Percentiles rank a stretch among this genome's conserved stretches.
Conservation (phyloP, 2,797 vertebrate species). For the Synaphobranchus kaupii region DNA sequence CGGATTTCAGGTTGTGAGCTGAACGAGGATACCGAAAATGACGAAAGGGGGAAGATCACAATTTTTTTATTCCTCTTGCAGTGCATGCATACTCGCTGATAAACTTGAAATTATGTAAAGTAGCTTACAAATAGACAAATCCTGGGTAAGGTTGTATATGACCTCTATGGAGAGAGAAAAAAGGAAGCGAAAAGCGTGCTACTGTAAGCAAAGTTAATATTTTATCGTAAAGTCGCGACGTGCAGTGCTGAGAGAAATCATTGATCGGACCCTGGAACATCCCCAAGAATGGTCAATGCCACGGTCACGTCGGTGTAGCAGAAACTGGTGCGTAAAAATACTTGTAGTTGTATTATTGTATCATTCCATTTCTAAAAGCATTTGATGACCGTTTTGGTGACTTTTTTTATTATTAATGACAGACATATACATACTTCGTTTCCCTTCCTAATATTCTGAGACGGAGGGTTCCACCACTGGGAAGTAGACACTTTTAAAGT, state of each 20-base stretch:
- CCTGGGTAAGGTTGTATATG: background rate
- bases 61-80: background rate
- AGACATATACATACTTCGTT: too few species aligned
- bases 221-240: background rate
- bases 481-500: too few species aligned
- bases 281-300: background rate
- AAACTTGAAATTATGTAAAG: background rate
- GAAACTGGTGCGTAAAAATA: background rate
- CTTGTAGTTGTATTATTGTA: background rate
- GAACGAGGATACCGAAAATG: background rate
- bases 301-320: background rate
- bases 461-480: too few species aligned
- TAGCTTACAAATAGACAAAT: background rate
- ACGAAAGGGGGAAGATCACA: background rate
- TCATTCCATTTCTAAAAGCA: background rate
- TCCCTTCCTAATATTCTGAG: too few species aligned
- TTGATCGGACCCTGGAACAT: background rate
- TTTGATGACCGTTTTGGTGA: background rate
- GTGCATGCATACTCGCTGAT: background rate
- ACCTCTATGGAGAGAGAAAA: background rate
- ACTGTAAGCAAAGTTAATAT: conserved; percentile 26
- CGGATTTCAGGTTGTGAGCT: conserved; percentile 9
- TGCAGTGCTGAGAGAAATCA: background rate
- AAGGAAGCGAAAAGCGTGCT: background rate
- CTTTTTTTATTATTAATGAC: background rate